Evolutionary conservation across 2,888 invertebrate genomes (phyloP).

Genomic region (Phengaris alcon): DNA sequence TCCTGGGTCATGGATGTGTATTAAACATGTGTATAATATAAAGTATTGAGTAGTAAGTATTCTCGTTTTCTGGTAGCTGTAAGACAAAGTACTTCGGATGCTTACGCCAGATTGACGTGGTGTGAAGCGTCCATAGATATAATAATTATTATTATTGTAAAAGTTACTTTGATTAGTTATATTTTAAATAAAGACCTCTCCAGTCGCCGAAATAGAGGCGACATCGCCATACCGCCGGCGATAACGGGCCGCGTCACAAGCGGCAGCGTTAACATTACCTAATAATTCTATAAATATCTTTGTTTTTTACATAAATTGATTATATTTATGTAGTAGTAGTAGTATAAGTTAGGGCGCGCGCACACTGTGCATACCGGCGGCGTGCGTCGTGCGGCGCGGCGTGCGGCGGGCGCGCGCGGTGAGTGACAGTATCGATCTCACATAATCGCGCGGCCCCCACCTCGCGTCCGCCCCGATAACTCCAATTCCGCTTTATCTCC

Average conservation of each 20-base stretch:
- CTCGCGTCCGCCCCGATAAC: constrained; percentile 74
- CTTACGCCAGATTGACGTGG: too few relatives aligned
- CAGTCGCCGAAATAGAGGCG: constrained; percentile 56
- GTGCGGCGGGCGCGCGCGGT: constrained; percentile 42
- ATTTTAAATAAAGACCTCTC: constrained; percentile 46
- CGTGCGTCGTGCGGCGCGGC: constrained; percentile 28
- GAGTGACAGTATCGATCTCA: constrained; percentile 77
- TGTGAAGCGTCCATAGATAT: too few relatives aligned
- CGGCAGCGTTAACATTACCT: constrained; percentile 42
- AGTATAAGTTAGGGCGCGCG: constrained; percentile 22
- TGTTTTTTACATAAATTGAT: too few relatives aligned
- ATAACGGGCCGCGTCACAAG: constrained; percentile 36
- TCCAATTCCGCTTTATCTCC: constrained; percentile 79
- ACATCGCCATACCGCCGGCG: constrained; percentile 32
- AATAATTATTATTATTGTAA: too few relatives aligned
- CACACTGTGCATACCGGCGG: not conserved
- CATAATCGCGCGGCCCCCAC: constrained; percentile 70
- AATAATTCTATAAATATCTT: not conserved
- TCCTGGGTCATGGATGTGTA: too few relatives aligned
- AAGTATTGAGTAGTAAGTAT: too few relatives aligned
- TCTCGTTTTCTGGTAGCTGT: too few relatives aligned
- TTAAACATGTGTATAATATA: too few relatives aligned
- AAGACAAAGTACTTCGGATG: too few relatives aligned
- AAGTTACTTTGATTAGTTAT: too few relatives aligned
- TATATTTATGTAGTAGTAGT: too few relatives aligned